These are phyloP conservation scores for Arvicanthis niloticus DNA, from an alignment of 2,113 vertebrate species.

Conservation along the genomic window DNA sequence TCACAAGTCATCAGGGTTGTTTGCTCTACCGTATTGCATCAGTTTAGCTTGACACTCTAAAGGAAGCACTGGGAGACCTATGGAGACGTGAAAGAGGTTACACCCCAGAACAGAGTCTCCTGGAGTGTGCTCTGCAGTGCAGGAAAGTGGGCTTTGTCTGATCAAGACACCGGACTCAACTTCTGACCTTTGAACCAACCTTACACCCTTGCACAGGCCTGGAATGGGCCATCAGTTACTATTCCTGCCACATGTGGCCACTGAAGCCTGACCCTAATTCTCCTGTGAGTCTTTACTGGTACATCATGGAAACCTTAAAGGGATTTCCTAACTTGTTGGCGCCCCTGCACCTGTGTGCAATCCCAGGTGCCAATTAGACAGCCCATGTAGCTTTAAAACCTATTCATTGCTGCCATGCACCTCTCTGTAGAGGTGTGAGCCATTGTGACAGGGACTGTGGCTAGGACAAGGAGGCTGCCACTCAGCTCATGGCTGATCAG, in stretches of 20 bases:
- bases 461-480: background rate
- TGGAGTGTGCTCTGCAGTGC: too few relatives aligned
- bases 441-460: background rate
- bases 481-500: background rate
- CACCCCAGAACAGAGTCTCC: background rate
- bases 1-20: background rate
- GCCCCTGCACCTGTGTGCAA: background rate
- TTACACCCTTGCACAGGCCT: background rate
- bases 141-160: background rate
- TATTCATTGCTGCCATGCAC: background rate
- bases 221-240: accelerated
- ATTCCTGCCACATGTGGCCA: background rate
- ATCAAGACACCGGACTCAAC: too few relatives aligned
- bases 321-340: accelerated
- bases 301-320: background rate
- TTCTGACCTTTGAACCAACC: background rate
- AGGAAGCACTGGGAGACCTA: background rate
- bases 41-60: accelerated
- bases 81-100: background rate
- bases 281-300: background rate
- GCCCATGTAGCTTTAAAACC: background rate
- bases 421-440: background rate
- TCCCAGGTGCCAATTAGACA: background rate
- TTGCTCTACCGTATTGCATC: background rate
- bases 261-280: background rate